Percentiles rank a stretch among this genome's conserved stretches.
These are phyloP conservation scores for Natator depressus DNA, from an alignment of 2,113 vertebrate species.

Conservation along the genomic window DNA sequence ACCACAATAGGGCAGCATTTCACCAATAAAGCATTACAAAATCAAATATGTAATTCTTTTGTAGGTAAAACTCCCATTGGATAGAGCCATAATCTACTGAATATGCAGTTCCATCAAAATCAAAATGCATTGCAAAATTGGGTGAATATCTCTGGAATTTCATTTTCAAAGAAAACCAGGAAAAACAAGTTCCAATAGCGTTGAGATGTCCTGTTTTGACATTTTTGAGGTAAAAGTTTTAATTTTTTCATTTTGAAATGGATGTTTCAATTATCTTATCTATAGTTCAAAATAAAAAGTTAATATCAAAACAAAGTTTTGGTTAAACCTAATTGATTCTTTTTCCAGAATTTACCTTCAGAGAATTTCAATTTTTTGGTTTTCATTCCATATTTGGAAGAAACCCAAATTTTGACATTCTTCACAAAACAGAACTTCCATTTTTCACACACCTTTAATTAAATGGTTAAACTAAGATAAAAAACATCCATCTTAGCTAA, in stretches of 20 bases:
- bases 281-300: not conserved
- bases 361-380: not conserved
- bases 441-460: not conserved
- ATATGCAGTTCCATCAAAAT: rapidly evolving
- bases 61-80: not conserved
- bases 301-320: too few species aligned
- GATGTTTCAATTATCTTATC: not conserved
- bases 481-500: not conserved
- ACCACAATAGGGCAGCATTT: not conserved
- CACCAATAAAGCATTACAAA: not conserved
- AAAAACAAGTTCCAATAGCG: not conserved
- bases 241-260: not conserved
- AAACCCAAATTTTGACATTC: not conserved
- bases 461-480: constrained; percentile 32
- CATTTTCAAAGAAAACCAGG: not conserved
- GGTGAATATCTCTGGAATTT: not conserved
- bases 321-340: too few species aligned
- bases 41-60: not conserved
- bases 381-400: not conserved
- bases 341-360: too few species aligned
- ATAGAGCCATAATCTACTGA: not conserved
- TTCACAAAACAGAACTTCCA: not conserved
- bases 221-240: not conserved
- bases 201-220: not conserved
- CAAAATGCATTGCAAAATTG: not conserved